Evolutionary conservation across 2,797 vertebrate species (phyloP).

Genomic region (Trematomus bernacchii): DNA sequence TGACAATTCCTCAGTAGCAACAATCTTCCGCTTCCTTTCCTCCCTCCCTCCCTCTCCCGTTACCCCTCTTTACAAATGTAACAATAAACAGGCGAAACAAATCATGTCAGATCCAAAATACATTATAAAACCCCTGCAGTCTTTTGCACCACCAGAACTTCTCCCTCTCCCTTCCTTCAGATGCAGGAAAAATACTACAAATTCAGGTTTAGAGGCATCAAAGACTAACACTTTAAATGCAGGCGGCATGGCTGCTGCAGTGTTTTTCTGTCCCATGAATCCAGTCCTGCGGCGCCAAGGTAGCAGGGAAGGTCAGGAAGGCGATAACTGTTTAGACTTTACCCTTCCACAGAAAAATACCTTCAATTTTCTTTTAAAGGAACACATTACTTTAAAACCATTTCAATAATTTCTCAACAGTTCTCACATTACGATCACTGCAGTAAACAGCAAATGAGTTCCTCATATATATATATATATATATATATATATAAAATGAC

Average conservation of each 20-base stretch:
- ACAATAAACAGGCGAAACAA: slow-evolving; percentile 63
- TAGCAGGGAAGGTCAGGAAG: slow-evolving; percentile 9
- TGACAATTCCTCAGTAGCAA: slow-evolving; percentile 57
- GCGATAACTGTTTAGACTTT: slow-evolving; percentile 1
- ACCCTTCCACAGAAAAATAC: slow-evolving; percentile 6
- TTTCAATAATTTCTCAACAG: not conserved
- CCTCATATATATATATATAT: not conserved
- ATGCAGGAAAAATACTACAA: slow-evolving; percentile 15
- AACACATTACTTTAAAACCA: not conserved
- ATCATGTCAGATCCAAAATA: slow-evolving; percentile 51
- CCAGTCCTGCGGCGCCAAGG: not conserved
- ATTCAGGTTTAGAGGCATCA: slow-evolving; percentile 15
- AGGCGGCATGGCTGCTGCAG: not conserved
- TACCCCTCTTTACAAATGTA: slow-evolving; percentile 41
- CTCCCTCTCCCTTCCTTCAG: slow-evolving; percentile 1
- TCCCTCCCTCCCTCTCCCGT: not conserved
- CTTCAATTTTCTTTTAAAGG: not conserved
- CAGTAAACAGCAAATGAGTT: not conserved
- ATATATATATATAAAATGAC: not conserved
- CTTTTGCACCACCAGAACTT: slow-evolving; percentile 11
- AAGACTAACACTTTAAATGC: slow-evolving; percentile 17
- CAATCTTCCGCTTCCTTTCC: slow-evolving; percentile 41
- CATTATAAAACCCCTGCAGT: slow-evolving; percentile 42
- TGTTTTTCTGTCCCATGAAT: slow-evolving; percentile 1
- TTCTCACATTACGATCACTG: not conserved